phyloP scores from a whole-genome alignment of 1,140 invertebrate genomes.

The Bradynema listronoti region DNA sequence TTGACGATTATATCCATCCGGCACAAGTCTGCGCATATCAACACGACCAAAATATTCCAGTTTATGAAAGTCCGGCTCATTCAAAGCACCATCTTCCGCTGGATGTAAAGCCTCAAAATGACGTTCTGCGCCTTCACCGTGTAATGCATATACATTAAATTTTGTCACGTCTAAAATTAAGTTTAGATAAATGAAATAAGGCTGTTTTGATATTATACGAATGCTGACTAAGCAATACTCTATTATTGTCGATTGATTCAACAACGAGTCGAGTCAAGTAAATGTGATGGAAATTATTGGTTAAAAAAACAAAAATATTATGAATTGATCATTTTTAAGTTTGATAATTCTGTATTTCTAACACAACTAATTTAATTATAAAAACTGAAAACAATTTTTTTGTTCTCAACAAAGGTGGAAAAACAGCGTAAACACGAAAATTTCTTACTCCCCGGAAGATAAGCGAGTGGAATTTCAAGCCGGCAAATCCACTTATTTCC shows the following conservation, averaged over 20 bases:
- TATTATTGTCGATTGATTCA: too few relatives aligned
- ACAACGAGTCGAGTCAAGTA: too few relatives aligned
- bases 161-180: constrained; percentile 60
- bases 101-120: constrained; percentile 62
- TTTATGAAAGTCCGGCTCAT: constrained; percentile 61
- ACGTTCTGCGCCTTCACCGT: constrained; percentile 60
- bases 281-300: too few relatives aligned
- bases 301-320: too few relatives aligned
- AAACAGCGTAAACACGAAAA: too few relatives aligned
- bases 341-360: too few relatives aligned
- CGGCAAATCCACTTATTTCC: constrained; percentile 46
- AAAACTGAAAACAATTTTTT: too few relatives aligned
- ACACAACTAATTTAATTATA: too few relatives aligned
- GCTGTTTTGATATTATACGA: too few relatives aligned
- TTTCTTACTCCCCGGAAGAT: constrained; percentile 51
- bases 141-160: constrained; percentile 65
- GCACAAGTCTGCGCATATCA: constrained; percentile 41
- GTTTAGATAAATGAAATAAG: constrained; percentile 13
- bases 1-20: constrained; percentile 48
- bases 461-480: constrained; percentile 57
- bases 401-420: too few relatives aligned
- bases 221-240: too few relatives aligned
- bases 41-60: constrained; percentile 45
- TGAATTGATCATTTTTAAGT: too few relatives aligned
- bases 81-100: constrained; percentile 57